A percentile compares a stretch with the other conserved stretches of the same genome.
These are phyloP conservation scores for Dasysyrphus albostriatus DNA, from an alignment of 2,888 invertebrate species.

Conservation along the genomic window DNA sequence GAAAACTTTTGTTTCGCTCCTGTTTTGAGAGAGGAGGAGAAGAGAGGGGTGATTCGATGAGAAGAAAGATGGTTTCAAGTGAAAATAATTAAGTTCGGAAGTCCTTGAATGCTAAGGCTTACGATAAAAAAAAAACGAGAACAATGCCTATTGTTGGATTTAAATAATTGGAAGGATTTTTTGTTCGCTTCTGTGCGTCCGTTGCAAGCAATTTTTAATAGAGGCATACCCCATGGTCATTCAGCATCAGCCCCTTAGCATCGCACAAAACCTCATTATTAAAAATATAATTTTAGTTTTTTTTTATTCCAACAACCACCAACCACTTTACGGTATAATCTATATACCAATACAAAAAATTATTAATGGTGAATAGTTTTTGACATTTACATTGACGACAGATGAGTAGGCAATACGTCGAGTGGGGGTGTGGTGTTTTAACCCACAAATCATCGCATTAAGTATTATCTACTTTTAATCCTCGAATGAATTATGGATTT, in stretches of 20 bases:
- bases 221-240: slow-evolving; percentile 6
- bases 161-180: slow-evolving; percentile 25
- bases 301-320: background rate
- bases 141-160: slow-evolving; percentile 43
- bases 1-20: slow-evolving; percentile 42
- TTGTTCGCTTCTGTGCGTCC: background rate
- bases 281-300: background rate
- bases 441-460: slow-evolving; percentile 61
- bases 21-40: background rate
- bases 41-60: background rate
- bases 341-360: background rate
- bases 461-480: slow-evolving; percentile 49
- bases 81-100: slow-evolving; percentile 63
- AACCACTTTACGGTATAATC: slow-evolving; percentile 1
- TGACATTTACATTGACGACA: background rate
- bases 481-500: slow-evolving; percentile 64
- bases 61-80: slow-evolving; percentile 7
- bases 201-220: slow-evolving; percentile 16
- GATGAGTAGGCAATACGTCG: background rate
- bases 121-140: background rate
- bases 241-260: background rate
- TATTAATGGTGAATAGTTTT: slow-evolving; percentile 18
- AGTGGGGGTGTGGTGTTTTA: background rate
- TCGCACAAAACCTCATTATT: slow-evolving; percentile 21
- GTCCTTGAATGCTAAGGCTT: slow-evolving; percentile 39